Base-by-base conservation (phyloP, 2,888 invertebrate genomes). In the Chalcosyrphus nemorum region DNA sequence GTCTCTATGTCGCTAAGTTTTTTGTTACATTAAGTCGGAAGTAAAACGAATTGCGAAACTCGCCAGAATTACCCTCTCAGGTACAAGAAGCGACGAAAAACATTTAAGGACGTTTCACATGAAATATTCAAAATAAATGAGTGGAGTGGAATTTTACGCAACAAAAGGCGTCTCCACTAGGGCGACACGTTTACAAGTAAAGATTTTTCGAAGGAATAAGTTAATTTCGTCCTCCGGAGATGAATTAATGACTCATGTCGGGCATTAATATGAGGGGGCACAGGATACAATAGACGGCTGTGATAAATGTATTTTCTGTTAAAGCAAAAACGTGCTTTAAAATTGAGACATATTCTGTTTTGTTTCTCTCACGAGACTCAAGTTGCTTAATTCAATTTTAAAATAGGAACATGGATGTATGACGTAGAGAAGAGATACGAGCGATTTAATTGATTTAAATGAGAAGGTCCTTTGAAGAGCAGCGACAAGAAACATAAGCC, bases 91-190 rank as follows among this genome's bases (percentile, higher is more conserved):
- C 2, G 9, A n/a, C n/a, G n/a, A 50, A 24, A 13, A 52, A 3
- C 13, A 52, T 7, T 27, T 4, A n/a, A 9, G 38, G 38, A 35
- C 32, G 15, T 45, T 47, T 21, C 47, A 29, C 41, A 41, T 38
- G n/a, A 41, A 54, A 43, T 54, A 66, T 54, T 68, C n/a, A 27
- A 41, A 54, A 56, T 43, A 24, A 45, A 43, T 43, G 29, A 54
- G 27, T 4, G 27, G n/a, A n/a, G n/a, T 19, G 29, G 66, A 17
- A 27, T 54, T 9, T 27, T 43, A 29, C 19, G 19, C 56, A 43
- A 17, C 9, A 1, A 43, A 3, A n/a, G n/a, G n/a, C n/a, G n/a
- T n/a, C n/a, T n/a, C n/a, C n/a, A n/a, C n/a, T n/a, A n/a, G n/a
- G n/a, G n/a, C n/a, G n/a, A n/a, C n/a, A n/a, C n/a, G n/a, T n/a